Evolutionary conservation across 2,797 vertebrate species (phyloP).

Genomic region (Meda fulgida): DNA sequence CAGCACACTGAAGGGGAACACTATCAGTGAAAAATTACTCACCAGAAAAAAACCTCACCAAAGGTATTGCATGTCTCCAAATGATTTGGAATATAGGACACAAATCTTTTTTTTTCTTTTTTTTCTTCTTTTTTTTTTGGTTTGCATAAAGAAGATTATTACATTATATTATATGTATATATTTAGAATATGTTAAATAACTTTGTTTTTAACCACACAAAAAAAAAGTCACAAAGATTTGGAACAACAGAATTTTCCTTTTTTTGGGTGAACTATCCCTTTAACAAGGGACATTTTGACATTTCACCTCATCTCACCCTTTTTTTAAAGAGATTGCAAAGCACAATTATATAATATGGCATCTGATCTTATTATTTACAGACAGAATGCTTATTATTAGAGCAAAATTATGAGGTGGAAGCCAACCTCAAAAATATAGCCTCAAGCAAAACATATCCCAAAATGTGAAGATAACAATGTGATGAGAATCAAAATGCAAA

Average conservation of each 20-base stretch:
- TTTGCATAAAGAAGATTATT: not conserved
- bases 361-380: constrained; percentile 24
- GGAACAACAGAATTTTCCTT: not conserved
- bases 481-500: constrained; percentile 40
- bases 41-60: no score
- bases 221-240: not conserved
- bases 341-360: not conserved
- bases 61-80: not conserved
- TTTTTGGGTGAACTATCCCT: not conserved
- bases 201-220: not conserved
- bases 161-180: not conserved
- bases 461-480: constrained; percentile 43
- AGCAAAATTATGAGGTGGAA: constrained; percentile 31
- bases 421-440: constrained; percentile 40
- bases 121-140: no score
- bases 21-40: no score
- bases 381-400: constrained; percentile 43
- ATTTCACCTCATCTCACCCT: not conserved
- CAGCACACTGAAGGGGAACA: not conserved
- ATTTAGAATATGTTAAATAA: not conserved
- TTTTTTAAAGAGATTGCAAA: not conserved
- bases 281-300: not conserved
- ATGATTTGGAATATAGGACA: not conserved
- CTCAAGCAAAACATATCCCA: constrained; percentile 32
- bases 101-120: not conserved